These are phyloP conservation scores for Coryphaenoides rupestris DNA, from an alignment of 2,113 vertebrate species.

Conservation along the genomic window DNA sequence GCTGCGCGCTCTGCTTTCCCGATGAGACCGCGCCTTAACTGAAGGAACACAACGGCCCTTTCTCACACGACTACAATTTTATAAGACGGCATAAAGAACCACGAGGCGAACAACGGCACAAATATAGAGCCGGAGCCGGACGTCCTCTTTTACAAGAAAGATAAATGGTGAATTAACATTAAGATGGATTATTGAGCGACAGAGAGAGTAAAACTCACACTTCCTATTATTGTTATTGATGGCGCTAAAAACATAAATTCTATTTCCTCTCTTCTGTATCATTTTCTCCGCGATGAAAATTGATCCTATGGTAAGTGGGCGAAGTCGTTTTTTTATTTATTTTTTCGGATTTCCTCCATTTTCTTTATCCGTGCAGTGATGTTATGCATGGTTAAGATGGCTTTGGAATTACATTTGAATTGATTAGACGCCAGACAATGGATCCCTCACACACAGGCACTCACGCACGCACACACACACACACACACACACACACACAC, in stretches of 20 bases:
- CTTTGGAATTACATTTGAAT: slow-evolving; percentile 59
- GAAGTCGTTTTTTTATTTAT: slow-evolving; percentile 25
- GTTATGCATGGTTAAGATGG: slow-evolving; percentile 51
- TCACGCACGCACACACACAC: not conserved
- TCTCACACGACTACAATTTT: not conserved
- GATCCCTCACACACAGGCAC: not conserved
- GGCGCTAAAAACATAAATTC: slow-evolving; percentile 55
- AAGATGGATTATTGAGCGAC: not conserved
- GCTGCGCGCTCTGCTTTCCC: slow-evolving; percentile 35
- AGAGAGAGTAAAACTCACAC: not conserved
- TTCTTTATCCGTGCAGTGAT: slow-evolving; percentile 29
- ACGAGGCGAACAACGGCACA: not conserved
- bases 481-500: not conserved
- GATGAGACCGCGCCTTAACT: slow-evolving; percentile 29
- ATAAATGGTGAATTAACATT: not conserved
- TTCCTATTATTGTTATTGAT: slow-evolving; percentile 71
- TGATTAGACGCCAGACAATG: slow-evolving; percentile 41
- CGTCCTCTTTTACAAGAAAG: not conserved
- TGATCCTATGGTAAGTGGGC: slow-evolving; percentile 58
- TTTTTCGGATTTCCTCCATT: slow-evolving; percentile 36
- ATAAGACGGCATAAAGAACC: not conserved
- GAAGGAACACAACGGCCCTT: slow-evolving; percentile 13
- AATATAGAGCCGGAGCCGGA: not conserved
- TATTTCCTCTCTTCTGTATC: slow-evolving; percentile 56
- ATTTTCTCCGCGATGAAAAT: slow-evolving; percentile 59